A percentile compares a stretch with the other conserved stretches of the same genome.
phyloP scores from a whole-genome alignment of 2,797 vertebrate genomes.

The Oreonectes daqikongensis region DNA sequence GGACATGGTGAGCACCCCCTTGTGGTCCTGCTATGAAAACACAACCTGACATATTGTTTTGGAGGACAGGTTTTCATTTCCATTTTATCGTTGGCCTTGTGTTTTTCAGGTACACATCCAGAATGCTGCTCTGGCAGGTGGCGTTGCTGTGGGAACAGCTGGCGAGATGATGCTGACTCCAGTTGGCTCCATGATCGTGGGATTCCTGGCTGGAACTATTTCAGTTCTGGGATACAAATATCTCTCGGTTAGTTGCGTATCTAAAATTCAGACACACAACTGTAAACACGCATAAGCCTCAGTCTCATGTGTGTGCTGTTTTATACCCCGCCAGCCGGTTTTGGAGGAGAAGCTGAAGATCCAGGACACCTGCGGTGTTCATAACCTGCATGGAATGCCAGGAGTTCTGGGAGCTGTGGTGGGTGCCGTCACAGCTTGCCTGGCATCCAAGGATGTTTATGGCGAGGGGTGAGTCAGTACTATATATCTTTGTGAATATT shows the following conservation, averaged over 20 bases:
- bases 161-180: constrained; percentile 94
- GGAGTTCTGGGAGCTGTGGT: constrained; percentile 85
- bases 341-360: constrained; percentile 81
- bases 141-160: constrained; percentile 85
- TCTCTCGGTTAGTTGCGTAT: constrained; percentile 73
- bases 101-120: constrained; percentile 87
- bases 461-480: constrained; percentile 79
- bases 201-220: constrained; percentile 85
- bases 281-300: background rate
- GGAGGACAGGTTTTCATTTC: background rate
- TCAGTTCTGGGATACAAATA: constrained; percentile 87
- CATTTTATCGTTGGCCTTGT: background rate
- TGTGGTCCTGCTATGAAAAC: constrained; percentile 11
- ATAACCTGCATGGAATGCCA: constrained; percentile 89
- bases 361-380: constrained; percentile 87
- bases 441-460: constrained; percentile 76
- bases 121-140: constrained; percentile 86
- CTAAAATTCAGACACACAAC: constrained; percentile 9
- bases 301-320: background rate
- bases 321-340: constrained; percentile 74
- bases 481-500: background rate
- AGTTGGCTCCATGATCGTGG: constrained; percentile 85
- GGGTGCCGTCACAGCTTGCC: constrained; percentile 75
- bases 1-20: constrained; percentile 79
- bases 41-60: background rate